A percentile compares a stretch with the other conserved stretches of the same genome.
Evolutionary conservation across 2,888 invertebrate species (phyloP).

Genomic region (Blomia tropicalis): DNA sequence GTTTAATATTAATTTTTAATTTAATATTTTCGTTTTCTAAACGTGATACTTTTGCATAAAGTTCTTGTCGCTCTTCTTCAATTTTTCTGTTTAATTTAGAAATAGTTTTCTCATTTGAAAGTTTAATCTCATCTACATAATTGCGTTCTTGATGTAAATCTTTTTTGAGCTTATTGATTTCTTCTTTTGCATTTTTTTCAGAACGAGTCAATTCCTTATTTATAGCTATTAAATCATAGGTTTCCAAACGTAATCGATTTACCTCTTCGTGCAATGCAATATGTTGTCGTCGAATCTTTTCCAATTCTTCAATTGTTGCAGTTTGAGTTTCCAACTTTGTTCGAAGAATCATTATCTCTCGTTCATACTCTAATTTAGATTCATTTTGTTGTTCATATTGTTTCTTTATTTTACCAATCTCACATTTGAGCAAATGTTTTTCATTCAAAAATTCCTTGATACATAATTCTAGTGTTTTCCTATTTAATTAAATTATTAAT

Average conservation of each 20-base stretch:
- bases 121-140: slow-evolving; percentile 11
- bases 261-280: slow-evolving; percentile 16
- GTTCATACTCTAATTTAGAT: slow-evolving; percentile 12
- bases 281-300: slow-evolving; percentile 21
- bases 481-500: background rate
- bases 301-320: slow-evolving; percentile 17
- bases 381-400: slow-evolving; percentile 12
- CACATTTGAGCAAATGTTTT: slow-evolving; percentile 10
- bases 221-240: background rate
- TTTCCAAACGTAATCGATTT: slow-evolving; percentile 12
- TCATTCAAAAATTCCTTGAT: slow-evolving; percentile 17
- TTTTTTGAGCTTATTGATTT: slow-evolving; percentile 17
- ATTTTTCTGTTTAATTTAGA: slow-evolving; percentile 3
- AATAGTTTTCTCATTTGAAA: slow-evolving; percentile 17
- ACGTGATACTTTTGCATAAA: slow-evolving; percentile 2
- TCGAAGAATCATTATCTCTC: slow-evolving; percentile 19
- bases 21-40: slow-evolving; percentile 13
- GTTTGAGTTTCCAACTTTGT: slow-evolving; percentile 22
- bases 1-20: background rate
- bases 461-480: slow-evolving; percentile 14
- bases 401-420: slow-evolving; percentile 18
- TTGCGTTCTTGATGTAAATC: slow-evolving; percentile 20
- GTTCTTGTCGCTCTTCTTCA: slow-evolving; percentile 24
- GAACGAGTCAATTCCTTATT: slow-evolving; percentile 21
- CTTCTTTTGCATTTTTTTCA: slow-evolving; percentile 4